These are phyloP conservation scores for Mylabris sibirica DNA, from an alignment of 2,888 invertebrate species.

Conservation along the genomic window DNA sequence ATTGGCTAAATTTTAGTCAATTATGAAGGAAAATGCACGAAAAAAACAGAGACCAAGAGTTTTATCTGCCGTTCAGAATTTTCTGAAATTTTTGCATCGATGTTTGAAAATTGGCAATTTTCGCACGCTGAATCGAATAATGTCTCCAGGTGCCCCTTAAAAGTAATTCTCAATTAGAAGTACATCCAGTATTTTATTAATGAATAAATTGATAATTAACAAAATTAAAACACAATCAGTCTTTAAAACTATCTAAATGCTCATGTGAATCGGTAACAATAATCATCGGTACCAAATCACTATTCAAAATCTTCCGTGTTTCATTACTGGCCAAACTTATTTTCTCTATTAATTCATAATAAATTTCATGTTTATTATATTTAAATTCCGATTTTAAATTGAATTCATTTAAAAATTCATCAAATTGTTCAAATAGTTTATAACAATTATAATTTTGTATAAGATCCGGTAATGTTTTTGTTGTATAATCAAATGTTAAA, in stretches of 20 bases:
- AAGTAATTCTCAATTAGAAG: too few relatives aligned
- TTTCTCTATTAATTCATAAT: constrained; percentile 37
- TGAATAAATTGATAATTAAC: too few relatives aligned
- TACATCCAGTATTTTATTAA: background rate
- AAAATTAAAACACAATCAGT: background rate
- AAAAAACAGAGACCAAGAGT: too few relatives aligned
- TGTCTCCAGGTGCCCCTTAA: too few relatives aligned
- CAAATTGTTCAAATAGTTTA: constrained; percentile 43
- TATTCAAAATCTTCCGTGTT: constrained; percentile 26
- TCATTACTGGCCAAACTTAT: constrained; percentile 38
- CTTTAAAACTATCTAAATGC: background rate
- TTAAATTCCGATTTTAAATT: constrained; percentile 30
- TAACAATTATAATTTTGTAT: constrained; percentile 36
- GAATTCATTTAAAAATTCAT: constrained; percentile 39
- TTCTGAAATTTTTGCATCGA: too few relatives aligned
- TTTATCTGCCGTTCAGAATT: too few relatives aligned
- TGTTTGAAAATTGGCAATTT: too few relatives aligned
- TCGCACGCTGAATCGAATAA: too few relatives aligned
- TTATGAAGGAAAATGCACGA: too few relatives aligned
- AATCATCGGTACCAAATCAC: constrained; percentile 40
- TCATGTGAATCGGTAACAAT: constrained; percentile 38
- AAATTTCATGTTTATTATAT: constrained; percentile 29
- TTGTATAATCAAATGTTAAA: constrained; percentile 41
- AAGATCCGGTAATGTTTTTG: constrained; percentile 38
- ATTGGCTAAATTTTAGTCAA: too few relatives aligned